Evolutionary conservation across 23 tunicate species (phyloP).

Genomic region (Diplosoma virens): DNA sequence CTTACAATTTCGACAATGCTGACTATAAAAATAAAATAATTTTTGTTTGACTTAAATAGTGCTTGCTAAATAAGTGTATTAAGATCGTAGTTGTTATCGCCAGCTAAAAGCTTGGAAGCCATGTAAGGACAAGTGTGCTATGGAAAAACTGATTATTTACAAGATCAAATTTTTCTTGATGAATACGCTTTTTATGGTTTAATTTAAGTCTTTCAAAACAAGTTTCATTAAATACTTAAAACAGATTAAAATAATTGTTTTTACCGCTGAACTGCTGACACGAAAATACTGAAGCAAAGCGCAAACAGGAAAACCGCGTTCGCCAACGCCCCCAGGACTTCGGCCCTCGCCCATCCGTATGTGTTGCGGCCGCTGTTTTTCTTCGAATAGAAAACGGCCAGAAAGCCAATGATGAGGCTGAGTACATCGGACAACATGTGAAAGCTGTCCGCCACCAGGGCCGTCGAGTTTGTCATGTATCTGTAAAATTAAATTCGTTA

Average conservation of each 20-base stretch:
- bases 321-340: constrained; percentile 65
- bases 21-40: too few relatives aligned
- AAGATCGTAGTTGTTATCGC: background rate
- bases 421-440: constrained; percentile 82
- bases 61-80: too few relatives aligned
- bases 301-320: constrained; percentile 79
- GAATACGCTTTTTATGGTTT: too few relatives aligned
- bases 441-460: constrained; percentile 78
- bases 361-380: constrained; percentile 62
- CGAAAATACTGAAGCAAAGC: constrained; percentile 58
- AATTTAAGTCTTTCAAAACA: too few relatives aligned
- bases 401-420: constrained; percentile 56
- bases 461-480: constrained; percentile 67
- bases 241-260: background rate
- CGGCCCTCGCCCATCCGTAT: constrained; percentile 73
- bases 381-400: constrained; percentile 51
- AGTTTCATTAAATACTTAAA: too few relatives aligned
- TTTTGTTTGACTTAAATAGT: too few relatives aligned
- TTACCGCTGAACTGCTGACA: constrained; percentile 73
- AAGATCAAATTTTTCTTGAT: too few relatives aligned
- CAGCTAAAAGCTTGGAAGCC: too few relatives aligned
- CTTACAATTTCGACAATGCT: too few relatives aligned
- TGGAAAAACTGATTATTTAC: too few relatives aligned
- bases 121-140: too few relatives aligned
- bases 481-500: constrained; percentile 20